Conservation (phyloP, 2,888 invertebrate species). For the Subacronicta megacephala region DNA sequence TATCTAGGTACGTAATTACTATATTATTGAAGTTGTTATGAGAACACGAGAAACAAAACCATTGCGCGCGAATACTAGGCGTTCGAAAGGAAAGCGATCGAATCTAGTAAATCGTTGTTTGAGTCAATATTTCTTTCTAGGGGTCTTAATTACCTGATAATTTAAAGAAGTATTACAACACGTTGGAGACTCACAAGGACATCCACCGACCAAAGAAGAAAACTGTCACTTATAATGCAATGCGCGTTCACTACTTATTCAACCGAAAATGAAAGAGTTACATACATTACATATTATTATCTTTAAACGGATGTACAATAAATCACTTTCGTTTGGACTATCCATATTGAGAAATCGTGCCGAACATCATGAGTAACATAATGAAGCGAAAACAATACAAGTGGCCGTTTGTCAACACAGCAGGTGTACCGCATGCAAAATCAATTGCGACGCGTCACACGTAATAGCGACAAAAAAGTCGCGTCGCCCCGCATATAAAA, state of each 20-base stretch:
- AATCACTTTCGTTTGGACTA: slow-evolving; percentile 40
- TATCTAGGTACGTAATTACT: no score
- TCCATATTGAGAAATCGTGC: slow-evolving; percentile 33
- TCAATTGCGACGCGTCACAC: slow-evolving; percentile 30
- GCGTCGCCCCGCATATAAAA: slow-evolving; percentile 6
- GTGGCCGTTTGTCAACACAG: slow-evolving; percentile 36
- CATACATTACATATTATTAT: slow-evolving; percentile 10
- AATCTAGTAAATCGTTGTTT: no score
- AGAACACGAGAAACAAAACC: no score
- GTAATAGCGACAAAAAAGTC: slow-evolving; percentile 25
- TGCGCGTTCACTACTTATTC: not conserved
- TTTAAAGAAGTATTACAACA: no score
- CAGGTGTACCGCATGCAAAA: slow-evolving; percentile 45
- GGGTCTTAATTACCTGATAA: no score
- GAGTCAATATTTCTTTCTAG: no score
- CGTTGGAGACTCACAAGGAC: no score
- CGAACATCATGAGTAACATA: slow-evolving; percentile 31
- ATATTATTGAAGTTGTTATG: no score
- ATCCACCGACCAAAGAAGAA: no score
- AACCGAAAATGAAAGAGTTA: not conserved
- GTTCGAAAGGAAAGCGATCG: no score
- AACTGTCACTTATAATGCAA: no score
- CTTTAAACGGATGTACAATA: slow-evolving; percentile 31
- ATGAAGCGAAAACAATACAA: slow-evolving; percentile 50
- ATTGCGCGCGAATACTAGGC: no score